These are phyloP conservation scores for Stigmatopora nigra DNA, from an alignment of 2,113 vertebrate genomes.

Conservation along the genomic window DNA sequence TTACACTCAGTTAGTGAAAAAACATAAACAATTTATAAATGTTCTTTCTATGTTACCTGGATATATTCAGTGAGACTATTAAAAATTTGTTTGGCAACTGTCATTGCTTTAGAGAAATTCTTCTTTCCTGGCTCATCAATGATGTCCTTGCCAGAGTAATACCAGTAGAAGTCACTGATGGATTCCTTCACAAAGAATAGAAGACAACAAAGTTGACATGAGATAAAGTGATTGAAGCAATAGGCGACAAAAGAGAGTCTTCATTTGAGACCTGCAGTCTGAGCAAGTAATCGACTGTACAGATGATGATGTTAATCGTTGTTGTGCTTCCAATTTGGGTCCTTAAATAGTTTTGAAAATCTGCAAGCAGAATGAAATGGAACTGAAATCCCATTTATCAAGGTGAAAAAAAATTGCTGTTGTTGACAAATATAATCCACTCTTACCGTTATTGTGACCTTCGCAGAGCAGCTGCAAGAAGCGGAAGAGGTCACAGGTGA, in stretches of 20 bases:
- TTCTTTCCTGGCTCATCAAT: slow-evolving; percentile 92
- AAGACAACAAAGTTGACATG: neutral
- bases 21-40: neutral
- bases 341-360: slow-evolving; percentile 91
- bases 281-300: slow-evolving; percentile 91
- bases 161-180: slow-evolving; percentile 98
- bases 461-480: slow-evolving; percentile 91
- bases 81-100: slow-evolving; percentile 91
- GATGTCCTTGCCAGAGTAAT: slow-evolving; percentile 91
- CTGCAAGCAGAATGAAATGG: slow-evolving; percentile 61
- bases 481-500: slow-evolving; percentile 90
- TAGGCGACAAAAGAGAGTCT: neutral
- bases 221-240: neutral
- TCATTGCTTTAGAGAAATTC: slow-evolving; percentile 97
- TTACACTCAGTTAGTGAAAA: slow-evolving; percentile 12
- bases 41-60: slow-evolving; percentile 69
- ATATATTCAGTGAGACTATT: slow-evolving; percentile 94
- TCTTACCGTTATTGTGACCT: slow-evolving; percentile 88
- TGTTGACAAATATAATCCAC: neutral
- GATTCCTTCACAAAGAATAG: slow-evolving; percentile 74
- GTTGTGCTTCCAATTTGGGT: slow-evolving; percentile 92
- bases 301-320: slow-evolving; percentile 94
- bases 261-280: slow-evolving; percentile 77
- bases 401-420: neutral
- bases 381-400: neutral